These are phyloP conservation scores for Ennomos quercinarius DNA, from an alignment of 2,888 invertebrate species.

Conservation along the genomic window DNA sequence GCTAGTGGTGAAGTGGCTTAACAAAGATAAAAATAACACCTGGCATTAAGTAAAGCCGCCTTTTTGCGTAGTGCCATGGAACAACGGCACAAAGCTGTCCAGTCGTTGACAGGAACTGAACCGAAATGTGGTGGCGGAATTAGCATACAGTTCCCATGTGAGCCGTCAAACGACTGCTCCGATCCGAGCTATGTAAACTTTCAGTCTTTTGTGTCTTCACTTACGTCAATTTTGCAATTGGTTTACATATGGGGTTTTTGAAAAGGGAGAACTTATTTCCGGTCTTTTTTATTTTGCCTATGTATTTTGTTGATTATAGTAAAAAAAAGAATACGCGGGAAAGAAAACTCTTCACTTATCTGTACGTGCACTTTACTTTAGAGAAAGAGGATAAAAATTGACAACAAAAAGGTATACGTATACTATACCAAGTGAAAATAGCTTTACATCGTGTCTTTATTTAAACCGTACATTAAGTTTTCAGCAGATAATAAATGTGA, in stretches of 20 bases:
- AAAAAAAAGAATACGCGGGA: neutral
- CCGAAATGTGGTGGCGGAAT: conserved; percentile 61
- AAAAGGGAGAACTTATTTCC: neutral
- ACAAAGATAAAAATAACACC: neutral
- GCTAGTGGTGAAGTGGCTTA: too few species aligned
- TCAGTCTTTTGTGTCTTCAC: conserved; percentile 48
- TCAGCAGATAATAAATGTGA: too few species aligned
- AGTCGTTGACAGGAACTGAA: conserved; percentile 55
- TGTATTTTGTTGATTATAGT: too few species aligned
- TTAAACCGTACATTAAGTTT: too few species aligned
- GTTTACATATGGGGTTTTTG: conserved; percentile 1
- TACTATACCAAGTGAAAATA: too few species aligned
- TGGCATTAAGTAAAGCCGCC: conserved; percentile 4
- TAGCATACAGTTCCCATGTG: conserved; percentile 73
- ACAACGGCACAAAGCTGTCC: conserved; percentile 36
- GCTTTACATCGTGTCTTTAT: too few species aligned
- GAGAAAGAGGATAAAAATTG: too few species aligned
- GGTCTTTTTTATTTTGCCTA: too few species aligned
- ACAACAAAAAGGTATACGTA: too few species aligned
- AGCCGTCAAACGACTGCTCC: conserved; percentile 57
- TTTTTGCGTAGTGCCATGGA: conserved; percentile 22
- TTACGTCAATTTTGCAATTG: conserved; percentile 7
- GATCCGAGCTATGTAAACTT: conserved; percentile 42
- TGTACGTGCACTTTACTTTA: too few species aligned
- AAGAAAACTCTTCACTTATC: conserved; percentile 2